phyloP scores from a whole-genome alignment of 2,888 invertebrate genomes.

The Metallyticus violacea region DNA sequence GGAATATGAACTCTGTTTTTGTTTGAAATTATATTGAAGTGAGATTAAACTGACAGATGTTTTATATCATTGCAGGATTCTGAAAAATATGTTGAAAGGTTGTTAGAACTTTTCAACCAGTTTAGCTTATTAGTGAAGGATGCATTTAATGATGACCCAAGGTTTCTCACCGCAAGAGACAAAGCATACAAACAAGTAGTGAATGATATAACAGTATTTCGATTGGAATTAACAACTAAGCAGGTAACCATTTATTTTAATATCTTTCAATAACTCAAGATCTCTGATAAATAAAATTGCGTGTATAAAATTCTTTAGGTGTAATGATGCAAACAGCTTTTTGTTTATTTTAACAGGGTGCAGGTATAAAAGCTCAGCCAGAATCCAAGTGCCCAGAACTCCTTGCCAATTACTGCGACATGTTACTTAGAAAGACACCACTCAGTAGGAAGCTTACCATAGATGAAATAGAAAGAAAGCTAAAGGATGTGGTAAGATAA shows the following conservation, averaged over 20 bases:
- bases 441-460: constrained; percentile 93
- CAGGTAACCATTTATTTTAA: constrained; percentile 44
- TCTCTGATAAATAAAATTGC: too few relatives aligned
- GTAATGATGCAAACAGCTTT: background rate
- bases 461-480: constrained; percentile 92
- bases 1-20: background rate
- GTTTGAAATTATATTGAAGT: background rate
- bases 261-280: too few relatives aligned
- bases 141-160: constrained; percentile 94
- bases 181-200: constrained; percentile 97
- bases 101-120: constrained; percentile 86
- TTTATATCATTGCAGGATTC: constrained; percentile 68
- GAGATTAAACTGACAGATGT: background rate
- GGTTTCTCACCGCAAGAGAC: constrained; percentile 95
- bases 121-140: constrained; percentile 91
- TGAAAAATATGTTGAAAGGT: constrained; percentile 95
- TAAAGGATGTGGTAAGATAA: constrained; percentile 77
- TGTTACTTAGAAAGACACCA: constrained; percentile 93
- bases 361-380: constrained; percentile 54
- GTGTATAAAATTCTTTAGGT: background rate
- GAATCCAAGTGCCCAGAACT: constrained; percentile 99
- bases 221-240: constrained; percentile 56
- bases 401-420: constrained; percentile 99
- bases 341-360: constrained; percentile 37
- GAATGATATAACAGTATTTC: constrained; percentile 90